phyloP scores from a whole-genome alignment of 2,113 vertebrate genomes.

The Eudorcas thomsonii region DNA sequence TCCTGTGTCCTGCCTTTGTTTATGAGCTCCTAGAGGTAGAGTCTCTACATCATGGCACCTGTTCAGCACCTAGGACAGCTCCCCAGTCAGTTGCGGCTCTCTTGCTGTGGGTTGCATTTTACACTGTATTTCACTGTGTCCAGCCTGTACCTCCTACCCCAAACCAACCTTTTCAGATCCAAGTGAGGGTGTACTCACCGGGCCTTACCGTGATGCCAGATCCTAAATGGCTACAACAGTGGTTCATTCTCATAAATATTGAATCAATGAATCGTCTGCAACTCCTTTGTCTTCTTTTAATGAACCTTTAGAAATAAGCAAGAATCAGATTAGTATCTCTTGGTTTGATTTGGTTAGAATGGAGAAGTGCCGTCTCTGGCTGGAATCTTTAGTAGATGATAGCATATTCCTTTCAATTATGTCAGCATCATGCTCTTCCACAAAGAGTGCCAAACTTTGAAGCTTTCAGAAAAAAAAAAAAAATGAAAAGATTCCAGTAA shows the following conservation, averaged over 20 bases:
- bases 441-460: background rate
- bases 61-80: background rate
- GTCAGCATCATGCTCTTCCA: background rate
- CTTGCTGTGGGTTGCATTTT: background rate
- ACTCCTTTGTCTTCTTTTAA: background rate
- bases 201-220: background rate
- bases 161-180: background rate
- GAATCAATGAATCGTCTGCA: background rate
- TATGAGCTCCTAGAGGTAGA: background rate
- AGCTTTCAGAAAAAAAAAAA: background rate
- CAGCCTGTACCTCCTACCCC: background rate
- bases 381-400: background rate
- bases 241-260: background rate
- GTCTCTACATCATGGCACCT: background rate
- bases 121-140: background rate
- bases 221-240: background rate
- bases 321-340: background rate
- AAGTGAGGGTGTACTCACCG: background rate
- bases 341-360: background rate
- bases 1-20: background rate
- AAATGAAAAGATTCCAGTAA: background rate
- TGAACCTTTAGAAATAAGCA: background rate
- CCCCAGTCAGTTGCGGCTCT: accelerated
- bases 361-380: background rate
- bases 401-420: background rate